A percentile compares a stretch with the other conserved stretches of the same genome.
Evolutionary conservation across 2,113 vertebrate species (phyloP).

Genomic region (Mormyrus iriodes): DNA sequence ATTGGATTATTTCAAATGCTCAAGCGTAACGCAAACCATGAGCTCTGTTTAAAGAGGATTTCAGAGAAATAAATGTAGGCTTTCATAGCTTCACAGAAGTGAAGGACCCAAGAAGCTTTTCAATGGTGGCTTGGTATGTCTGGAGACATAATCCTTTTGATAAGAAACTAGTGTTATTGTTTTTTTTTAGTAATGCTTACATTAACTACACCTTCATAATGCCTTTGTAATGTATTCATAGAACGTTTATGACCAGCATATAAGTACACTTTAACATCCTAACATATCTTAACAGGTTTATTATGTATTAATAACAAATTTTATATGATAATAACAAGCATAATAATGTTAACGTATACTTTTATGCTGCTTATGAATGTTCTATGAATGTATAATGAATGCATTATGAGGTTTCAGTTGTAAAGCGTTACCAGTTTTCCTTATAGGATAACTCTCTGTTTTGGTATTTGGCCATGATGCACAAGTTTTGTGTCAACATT

Average conservation of each 20-base stretch:
- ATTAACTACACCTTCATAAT: background rate
- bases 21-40: background rate
- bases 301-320: no score
- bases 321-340: no score
- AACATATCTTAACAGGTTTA: background rate
- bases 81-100: background rate
- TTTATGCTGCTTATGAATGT: background rate
- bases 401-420: no score
- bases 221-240: background rate
- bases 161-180: background rate
- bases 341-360: no score
- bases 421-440: no score
- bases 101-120: background rate
- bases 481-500: background rate
- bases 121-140: background rate
- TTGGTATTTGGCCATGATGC: background rate
- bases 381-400: no score
- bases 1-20: background rate
- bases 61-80: conserved; percentile 4
- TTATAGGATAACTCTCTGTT: background rate
- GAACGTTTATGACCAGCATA: background rate
- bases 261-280: background rate
- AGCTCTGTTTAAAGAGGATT: background rate
- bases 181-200: background rate
- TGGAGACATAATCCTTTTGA: background rate